These are phyloP conservation scores for Chlamydotis undulata DNA, from an alignment of 2,113 vertebrate genomes.

Conservation along the genomic window DNA sequence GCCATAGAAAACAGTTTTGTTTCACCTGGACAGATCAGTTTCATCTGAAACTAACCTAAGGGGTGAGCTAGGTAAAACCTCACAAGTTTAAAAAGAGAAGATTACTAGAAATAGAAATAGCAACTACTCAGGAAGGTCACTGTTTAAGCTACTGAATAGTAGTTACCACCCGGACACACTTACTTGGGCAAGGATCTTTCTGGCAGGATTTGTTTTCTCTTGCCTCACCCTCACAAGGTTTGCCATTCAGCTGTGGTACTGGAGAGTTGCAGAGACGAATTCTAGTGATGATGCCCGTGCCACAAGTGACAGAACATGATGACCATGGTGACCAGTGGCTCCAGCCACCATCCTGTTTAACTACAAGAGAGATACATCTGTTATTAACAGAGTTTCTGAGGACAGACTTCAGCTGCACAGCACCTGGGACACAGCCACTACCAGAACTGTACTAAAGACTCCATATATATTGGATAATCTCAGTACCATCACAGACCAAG, in stretches of 20 bases:
- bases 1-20: neutral
- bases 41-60: neutral
- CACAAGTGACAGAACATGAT: slow-evolving; percentile 95
- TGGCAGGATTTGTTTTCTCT: slow-evolving; percentile 90
- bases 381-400: neutral
- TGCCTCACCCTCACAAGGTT: slow-evolving; percentile 89
- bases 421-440: neutral
- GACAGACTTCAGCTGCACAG: neutral
- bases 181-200: slow-evolving; percentile 90
- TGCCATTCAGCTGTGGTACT: slow-evolving; percentile 94
- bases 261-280: slow-evolving; percentile 99
- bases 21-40: neutral
- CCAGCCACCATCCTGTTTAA: slow-evolving; percentile 97
- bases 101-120: neutral
- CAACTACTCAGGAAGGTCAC: neutral
- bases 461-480: neutral
- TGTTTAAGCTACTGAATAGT: neutral
- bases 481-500: neutral
- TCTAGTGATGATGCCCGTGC: slow-evolving; percentile 90
- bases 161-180: slow-evolving; percentile 41
- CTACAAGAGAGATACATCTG: slow-evolving; percentile 67
- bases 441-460: neutral
- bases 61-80: neutral
- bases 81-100: neutral
- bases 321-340: slow-evolving; percentile 99